Conservation (phyloP, 1,140 invertebrate species). For the Hylaeus anthracinus region DNA sequence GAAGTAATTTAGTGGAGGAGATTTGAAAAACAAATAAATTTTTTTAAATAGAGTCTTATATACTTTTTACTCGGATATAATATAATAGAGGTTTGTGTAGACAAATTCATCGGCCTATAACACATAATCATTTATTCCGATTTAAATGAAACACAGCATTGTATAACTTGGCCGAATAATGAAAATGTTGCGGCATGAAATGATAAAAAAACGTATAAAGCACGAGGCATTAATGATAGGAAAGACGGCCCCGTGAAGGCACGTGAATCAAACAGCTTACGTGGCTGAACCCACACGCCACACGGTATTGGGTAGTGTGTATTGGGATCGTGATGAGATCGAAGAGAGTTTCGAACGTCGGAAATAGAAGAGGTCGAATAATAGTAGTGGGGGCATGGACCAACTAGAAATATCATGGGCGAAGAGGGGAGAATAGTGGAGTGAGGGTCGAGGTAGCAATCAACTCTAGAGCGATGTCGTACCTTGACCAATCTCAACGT, state of each 20-base stretch:
- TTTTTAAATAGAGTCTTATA: too few relatives aligned
- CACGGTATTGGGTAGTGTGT: neutral
- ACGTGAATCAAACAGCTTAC: slow-evolving; percentile 41
- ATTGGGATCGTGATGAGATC: slow-evolving; percentile 44
- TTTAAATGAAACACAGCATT: too few relatives aligned
- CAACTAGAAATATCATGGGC: slow-evolving; percentile 48
- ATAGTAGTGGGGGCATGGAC: slow-evolving; percentile 24
- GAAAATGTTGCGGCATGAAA: too few relatives aligned
- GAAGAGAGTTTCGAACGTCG: slow-evolving; percentile 19
- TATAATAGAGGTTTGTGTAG: too few relatives aligned
- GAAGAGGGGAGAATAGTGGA: slow-evolving; percentile 43
- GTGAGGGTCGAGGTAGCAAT: slow-evolving; percentile 40
- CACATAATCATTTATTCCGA: too few relatives aligned
- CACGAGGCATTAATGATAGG: neutral
- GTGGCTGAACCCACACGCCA: slow-evolving; percentile 10
- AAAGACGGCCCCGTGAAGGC: slow-evolving; percentile 17
- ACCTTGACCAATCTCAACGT: slow-evolving; percentile 80
- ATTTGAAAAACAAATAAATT: too few relatives aligned
- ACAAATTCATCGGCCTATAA: too few relatives aligned
- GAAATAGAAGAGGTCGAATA: slow-evolving; percentile 27
- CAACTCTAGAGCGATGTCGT: slow-evolving; percentile 76
- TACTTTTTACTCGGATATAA: too few relatives aligned
- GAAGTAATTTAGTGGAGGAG: too few relatives aligned
- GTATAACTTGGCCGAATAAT: neutral
- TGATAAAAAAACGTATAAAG: neutral